Evolutionary conservation across 2,797 vertebrate genomes (phyloP), one percentile per base, ranked within the genome.

Genomic region (Morus bassanus): DNA sequence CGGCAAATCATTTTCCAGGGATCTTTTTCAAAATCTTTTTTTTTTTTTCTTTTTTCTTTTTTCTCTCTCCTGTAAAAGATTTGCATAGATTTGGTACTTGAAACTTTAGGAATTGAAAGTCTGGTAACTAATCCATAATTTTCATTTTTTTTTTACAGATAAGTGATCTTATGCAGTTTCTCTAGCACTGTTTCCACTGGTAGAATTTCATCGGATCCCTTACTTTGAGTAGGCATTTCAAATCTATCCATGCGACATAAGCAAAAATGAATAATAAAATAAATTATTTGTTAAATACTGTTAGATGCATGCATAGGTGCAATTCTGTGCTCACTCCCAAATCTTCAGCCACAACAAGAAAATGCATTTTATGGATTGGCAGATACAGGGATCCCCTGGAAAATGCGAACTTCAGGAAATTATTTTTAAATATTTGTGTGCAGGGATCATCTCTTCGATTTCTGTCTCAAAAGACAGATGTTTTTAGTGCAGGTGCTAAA

Each of bases 241-340:
- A 50, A 75, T 70, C 63, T 9, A 8, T 65, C 45, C 9, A 21
- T 60, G 54, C 91, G 35, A 21, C 23, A 2, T 43, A 33, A 79
- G 46, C 74, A 96, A 94, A 93, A 91, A 98, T 98, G 98, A 97
- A 63, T 89, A 97, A 92, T 30, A 97, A 96, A 94, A 56, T 97
- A 46, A 79, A 56, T 83, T 97, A 85, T 33, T 93, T 97, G 67
- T 46, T 98, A 43, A 87, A 85, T 85, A 96, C 93, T 30, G 41
- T 96, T 41, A 93, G 95, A 43, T 85, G 74, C 7, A 24, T 97
- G 33, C 93, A 61, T 19, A 70, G 91, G 28, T 96, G 56, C 21
- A 43, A 18, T 74, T 88, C 68, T 48, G 10, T 90, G 46, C 33
- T 90, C 22, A 5, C 72, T 89, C 53, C 59, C 83, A 88, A 80